Percentiles rank a stretch among this genome's conserved stretches.
Evolutionary conservation across 2,797 vertebrate genomes (phyloP).

Genomic region (Tamandua tetradactyla): DNA sequence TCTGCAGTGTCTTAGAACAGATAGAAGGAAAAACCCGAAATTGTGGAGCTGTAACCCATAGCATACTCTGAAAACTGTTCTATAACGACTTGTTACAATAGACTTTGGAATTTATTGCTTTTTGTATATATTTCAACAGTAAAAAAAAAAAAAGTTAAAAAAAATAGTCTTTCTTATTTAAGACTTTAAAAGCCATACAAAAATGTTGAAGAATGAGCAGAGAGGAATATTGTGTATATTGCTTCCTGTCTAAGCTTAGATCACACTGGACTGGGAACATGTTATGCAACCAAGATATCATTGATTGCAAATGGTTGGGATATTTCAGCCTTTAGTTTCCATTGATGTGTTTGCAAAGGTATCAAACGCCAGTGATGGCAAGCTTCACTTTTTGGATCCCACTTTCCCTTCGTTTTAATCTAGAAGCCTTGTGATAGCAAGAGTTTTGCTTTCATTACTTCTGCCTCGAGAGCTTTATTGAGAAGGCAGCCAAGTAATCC

Average conservation of each 20-base stretch:
- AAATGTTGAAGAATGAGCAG: not conserved
- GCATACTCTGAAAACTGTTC: too few relatives aligned
- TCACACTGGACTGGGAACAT: not conserved
- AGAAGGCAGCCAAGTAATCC: not conserved
- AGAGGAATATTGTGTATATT: not conserved
- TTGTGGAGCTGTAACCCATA: too few relatives aligned
- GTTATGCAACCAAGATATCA: not conserved
- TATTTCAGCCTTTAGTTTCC: not conserved
- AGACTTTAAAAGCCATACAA: not conserved
- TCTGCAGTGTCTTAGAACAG: too few relatives aligned
- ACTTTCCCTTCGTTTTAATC: not conserved
- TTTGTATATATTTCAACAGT: too few relatives aligned
- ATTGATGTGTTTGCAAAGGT: not conserved
- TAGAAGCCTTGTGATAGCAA: not conserved
- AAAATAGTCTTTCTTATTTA: not conserved
- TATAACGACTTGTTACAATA: too few relatives aligned
- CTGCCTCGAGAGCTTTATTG: not conserved
- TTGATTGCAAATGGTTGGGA: not conserved
- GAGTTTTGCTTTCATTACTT: not conserved
- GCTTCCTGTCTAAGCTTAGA: not conserved
- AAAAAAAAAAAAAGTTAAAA: too few relatives aligned
- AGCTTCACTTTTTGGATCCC: not conserved
- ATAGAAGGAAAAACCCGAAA: too few relatives aligned
- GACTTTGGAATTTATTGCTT: too few relatives aligned
- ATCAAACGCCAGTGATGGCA: not conserved